phyloP scores from a whole-genome alignment of 2,113 vertebrate species.

The Lasiurus borealis region DNA sequence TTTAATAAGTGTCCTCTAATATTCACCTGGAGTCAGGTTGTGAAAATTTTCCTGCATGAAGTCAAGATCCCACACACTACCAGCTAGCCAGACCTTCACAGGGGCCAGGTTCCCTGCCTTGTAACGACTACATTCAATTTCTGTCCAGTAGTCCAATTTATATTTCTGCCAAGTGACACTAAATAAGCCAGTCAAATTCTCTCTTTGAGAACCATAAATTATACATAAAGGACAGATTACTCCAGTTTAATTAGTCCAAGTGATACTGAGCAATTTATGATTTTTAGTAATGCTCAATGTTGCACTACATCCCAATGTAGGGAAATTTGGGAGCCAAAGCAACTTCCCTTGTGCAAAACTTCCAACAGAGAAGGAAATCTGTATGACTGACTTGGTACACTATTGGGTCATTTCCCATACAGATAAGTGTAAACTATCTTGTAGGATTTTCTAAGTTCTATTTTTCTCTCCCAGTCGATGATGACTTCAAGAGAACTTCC shows the following conservation, averaged over 20 bases:
- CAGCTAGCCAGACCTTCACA: too few relatives aligned
- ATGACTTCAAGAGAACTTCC: conserved; percentile 35
- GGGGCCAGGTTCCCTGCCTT: too few relatives aligned
- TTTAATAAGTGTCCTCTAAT: too few relatives aligned
- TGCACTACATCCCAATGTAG: not conserved
- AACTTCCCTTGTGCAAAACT: not conserved
- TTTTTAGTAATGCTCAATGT: not conserved
- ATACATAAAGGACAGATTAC: not conserved
- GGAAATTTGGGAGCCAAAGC: not conserved
- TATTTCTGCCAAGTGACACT: too few relatives aligned
- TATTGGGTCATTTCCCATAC: not conserved
- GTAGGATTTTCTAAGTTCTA: conserved; percentile 53
- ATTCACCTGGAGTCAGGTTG: too few relatives aligned
- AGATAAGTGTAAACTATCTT: not conserved
- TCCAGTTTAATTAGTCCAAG: not conserved
- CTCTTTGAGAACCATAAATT: not conserved
- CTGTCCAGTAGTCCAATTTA: too few relatives aligned
- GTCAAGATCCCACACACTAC: too few relatives aligned
- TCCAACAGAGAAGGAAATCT: not conserved
- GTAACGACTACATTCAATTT: too few relatives aligned
- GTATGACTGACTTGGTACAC: not conserved
- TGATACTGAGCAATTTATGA: not conserved
- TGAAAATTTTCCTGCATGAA: too few relatives aligned
- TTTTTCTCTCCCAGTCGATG: not conserved
- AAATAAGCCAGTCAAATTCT: too few relatives aligned